phyloP scores from a whole-genome alignment of 2,797 vertebrate genomes.

The Anguilla anguilla region DNA sequence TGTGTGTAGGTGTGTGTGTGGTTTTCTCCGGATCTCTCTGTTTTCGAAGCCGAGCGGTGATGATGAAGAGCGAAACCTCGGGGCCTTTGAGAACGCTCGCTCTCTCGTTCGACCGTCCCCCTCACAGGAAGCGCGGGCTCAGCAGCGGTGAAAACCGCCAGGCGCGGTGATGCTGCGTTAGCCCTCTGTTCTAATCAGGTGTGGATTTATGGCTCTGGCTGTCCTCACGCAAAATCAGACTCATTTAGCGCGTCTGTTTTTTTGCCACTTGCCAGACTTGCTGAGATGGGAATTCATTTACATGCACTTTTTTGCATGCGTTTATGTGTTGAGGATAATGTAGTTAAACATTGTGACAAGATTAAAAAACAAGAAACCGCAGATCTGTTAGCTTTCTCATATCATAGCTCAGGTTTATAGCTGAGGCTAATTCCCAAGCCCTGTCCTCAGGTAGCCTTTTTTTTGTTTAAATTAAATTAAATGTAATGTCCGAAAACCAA shows the following conservation, averaged over 20 bases:
- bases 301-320: background rate
- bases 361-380: background rate
- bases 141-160: background rate
- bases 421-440: background rate
- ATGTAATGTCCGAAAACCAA: background rate
- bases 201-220: background rate
- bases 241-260: background rate
- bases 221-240: background rate
- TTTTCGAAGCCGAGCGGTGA: background rate
- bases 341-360: background rate
- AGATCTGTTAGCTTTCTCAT: background rate
- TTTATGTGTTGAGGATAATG: background rate
- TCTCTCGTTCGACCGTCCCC: background rate
- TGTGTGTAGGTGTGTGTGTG: no score
- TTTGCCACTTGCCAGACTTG: background rate
- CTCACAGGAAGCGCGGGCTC: background rate
- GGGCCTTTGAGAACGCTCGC: background rate
- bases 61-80: background rate
- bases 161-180: background rate
- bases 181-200: background rate
- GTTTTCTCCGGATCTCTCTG: background rate
- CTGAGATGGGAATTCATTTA: background rate
- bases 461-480: no score
- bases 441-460: no score
- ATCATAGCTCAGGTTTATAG: background rate